A percentile compares a stretch with the other conserved stretches of the same genome.
Conservation (phyloP, 37 sponge, comb jelly and placozoan genomes). For the Hormiphora californensis region DNA sequence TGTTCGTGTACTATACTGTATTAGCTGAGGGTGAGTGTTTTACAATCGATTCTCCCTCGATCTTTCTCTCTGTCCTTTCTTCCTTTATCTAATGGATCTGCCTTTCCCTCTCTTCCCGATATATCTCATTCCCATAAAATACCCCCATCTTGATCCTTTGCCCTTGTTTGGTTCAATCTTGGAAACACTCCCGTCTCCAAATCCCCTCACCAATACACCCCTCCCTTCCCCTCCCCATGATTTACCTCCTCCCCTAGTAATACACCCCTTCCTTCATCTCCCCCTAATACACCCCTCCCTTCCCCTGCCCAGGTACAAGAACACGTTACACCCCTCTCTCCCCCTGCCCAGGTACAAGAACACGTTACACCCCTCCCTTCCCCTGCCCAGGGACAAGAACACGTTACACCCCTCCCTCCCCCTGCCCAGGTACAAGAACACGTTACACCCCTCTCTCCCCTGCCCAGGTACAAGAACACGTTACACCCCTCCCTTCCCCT, state of each 20-base stretch:
- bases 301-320: too few species aligned
- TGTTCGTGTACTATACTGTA: conserved; percentile 38
- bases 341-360: conserved; percentile 67
- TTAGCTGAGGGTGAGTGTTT: conserved; percentile 50
- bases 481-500: too few species aligned
- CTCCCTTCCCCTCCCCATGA: neutral
- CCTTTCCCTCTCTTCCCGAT: neutral
- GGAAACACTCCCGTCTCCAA: neutral
- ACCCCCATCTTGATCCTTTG: neutral
- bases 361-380: too few species aligned
- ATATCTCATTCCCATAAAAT: neutral
- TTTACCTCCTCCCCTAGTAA: neutral
- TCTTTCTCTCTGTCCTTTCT: neutral
- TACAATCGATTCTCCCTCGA: neutral
- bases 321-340: too few species aligned
- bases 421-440: too few species aligned
- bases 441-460: too few species aligned
- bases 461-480: too few species aligned
- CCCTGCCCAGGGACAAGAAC: too few species aligned
- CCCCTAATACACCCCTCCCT: neutral
- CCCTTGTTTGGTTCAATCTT: neutral
- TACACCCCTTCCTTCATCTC: neutral
- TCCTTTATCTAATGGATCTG: neutral
- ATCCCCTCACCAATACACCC: neutral
- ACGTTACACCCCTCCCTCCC: too few species aligned